A percentile compares a stretch with the other conserved stretches of the same genome.
phyloP scores from a whole-genome alignment of 2,888 invertebrate genomes.

The Drosophila anomalata region DNA sequence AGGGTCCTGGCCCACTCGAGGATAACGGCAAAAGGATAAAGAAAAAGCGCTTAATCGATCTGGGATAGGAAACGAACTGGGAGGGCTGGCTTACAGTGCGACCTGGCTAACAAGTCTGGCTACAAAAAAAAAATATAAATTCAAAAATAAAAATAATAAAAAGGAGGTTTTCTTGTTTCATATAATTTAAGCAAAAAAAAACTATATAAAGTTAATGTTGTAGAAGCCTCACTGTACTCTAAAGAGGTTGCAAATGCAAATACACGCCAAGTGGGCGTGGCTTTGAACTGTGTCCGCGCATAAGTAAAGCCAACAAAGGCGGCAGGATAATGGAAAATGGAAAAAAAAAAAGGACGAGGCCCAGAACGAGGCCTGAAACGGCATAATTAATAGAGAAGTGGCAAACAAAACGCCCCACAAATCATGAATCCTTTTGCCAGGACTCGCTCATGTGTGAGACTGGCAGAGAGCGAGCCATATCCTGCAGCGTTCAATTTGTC shows the following conservation, averaged over 20 bases:
- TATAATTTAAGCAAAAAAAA: no score
- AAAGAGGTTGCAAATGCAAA: conserved; percentile 17
- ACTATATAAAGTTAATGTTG: neutral
- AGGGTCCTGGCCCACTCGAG: conserved; percentile 45
- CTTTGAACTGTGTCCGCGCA: conserved; percentile 44
- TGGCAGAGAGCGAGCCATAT: conserved; percentile 34
- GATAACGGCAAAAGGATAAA: conserved; percentile 37
- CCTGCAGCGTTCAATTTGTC: conserved; percentile 68
- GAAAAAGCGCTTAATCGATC: conserved; percentile 67
- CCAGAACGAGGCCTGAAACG: conserved; percentile 44
- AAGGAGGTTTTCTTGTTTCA: neutral
- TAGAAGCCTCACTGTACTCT: neutral
- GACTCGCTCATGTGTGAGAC: conserved; percentile 32
- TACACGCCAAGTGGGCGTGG: conserved; percentile 28
- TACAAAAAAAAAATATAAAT: neutral
- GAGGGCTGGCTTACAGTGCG: conserved; percentile 19
- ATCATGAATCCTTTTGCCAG: conserved; percentile 29
- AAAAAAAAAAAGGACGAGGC: neutral
- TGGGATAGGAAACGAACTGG: conserved; percentile 43
- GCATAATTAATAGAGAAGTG: conserved; percentile 68
- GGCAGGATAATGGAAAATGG: neutral
- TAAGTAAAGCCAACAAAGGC: conserved; percentile 48
- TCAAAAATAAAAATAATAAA: neutral
- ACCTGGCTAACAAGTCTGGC: neutral
- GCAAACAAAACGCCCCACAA: conserved; percentile 63